A percentile compares a stretch with the other conserved stretches of the same genome.
phyloP scores from a whole-genome alignment of 2,113 vertebrate genomes.

The Pollimyrus isidori region DNA sequence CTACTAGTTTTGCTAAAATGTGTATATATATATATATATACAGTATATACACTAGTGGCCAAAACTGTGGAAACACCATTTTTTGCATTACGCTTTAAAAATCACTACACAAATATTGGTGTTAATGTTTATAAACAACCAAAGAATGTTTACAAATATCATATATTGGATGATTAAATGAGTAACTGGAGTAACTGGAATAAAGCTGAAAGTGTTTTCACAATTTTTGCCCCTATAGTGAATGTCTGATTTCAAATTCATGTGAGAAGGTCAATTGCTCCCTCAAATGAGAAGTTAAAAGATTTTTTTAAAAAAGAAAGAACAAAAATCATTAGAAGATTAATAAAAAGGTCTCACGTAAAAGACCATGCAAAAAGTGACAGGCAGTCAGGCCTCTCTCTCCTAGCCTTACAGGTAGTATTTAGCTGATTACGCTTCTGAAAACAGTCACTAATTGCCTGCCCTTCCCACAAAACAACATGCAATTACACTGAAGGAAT shows the following conservation, averaged over 20 bases:
- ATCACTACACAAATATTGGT: not conserved
- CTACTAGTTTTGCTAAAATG: not conserved
- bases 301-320: not conserved
- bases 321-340: not conserved
- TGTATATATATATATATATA: too few species aligned
- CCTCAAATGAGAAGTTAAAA: not conserved
- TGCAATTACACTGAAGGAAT: conserved; percentile 2
- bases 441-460: not conserved
- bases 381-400: not conserved
- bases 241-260: not conserved
- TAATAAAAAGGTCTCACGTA: not conserved
- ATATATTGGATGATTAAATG: not conserved
- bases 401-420: not conserved
- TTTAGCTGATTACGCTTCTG: not conserved
- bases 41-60: not conserved
- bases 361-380: not conserved
- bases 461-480: not conserved
- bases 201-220: not conserved
- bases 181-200: not conserved
- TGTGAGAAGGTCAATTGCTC: not conserved
- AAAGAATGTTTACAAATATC: not conserved
- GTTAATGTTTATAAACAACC: not conserved
- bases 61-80: not conserved
- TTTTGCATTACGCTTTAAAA: not conserved
- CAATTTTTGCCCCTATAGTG: not conserved